These are phyloP conservation scores for Sympetrum striolatum DNA, from an alignment of 2,888 invertebrate species.

Conservation along the genomic window DNA sequence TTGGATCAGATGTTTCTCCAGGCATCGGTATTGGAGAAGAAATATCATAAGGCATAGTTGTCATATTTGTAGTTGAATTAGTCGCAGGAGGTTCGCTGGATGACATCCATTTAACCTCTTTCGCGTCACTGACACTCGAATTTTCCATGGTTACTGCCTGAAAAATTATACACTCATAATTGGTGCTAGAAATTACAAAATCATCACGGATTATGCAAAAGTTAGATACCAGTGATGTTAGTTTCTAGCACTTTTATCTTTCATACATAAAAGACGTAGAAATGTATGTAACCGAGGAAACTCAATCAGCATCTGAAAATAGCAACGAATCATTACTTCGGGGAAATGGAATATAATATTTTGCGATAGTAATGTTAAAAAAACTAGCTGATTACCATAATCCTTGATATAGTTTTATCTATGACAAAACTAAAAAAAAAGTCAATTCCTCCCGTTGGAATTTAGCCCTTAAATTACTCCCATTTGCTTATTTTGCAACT, in stretches of 20 bases:
- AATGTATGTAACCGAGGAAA: background rate
- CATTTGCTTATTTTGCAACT: background rate
- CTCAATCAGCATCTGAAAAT: background rate
- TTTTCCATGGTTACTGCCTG: background rate
- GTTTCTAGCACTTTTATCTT: background rate
- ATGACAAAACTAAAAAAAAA: background rate
- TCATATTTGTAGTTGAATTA: conserved; percentile 23
- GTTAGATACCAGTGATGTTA: background rate
- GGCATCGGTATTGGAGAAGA: conserved; percentile 2
- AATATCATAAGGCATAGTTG: conserved; percentile 7
- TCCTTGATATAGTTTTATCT: background rate
- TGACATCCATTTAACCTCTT: background rate
- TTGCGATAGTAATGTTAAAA: background rate
- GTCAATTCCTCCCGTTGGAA: background rate
- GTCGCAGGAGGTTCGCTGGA: conserved; percentile 2
- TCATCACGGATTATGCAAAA: no score
- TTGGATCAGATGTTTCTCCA: conserved; percentile 2
- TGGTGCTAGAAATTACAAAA: no score
- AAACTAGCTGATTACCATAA: background rate
- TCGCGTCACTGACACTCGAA: background rate
- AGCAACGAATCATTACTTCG: background rate
- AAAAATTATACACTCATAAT: background rate
- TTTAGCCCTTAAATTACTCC: background rate
- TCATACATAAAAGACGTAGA: background rate
- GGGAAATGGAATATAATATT: background rate